Conservation (phyloP, 2,888 invertebrate genomes). For the Perithous albicinctus region DNA sequence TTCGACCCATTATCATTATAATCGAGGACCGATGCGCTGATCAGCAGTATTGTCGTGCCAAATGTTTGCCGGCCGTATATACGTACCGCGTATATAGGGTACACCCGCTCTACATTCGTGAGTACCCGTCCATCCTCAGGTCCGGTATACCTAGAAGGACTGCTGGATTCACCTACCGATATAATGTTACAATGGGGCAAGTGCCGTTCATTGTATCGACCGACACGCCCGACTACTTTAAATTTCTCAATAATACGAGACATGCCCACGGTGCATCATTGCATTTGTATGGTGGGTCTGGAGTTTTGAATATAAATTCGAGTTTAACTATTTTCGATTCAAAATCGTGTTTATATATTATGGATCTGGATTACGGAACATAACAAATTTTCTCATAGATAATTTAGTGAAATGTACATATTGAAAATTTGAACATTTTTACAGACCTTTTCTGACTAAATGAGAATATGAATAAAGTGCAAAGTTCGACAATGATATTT, state of each 20-base stretch:
- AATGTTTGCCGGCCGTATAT: conserved; percentile 76
- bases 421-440: no score
- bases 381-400: no score
- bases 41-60: conserved; percentile 83
- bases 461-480: no score
- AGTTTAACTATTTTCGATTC: background rate
- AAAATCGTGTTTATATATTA: background rate
- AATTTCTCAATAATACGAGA: conserved; percentile 61
- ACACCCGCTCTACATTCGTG: conserved; percentile 21
- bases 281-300: conserved; percentile 33
- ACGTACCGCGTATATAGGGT: background rate
- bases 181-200: conserved; percentile 77
- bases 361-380: no score
- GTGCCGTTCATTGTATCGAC: conserved; percentile 74
- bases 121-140: conserved; percentile 57
- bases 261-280: conserved; percentile 2
- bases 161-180: conserved; percentile 73
- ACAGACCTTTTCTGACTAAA: no score
- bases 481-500: no score
- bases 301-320: conserved; percentile 3
- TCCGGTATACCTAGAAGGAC: conserved; percentile 22
- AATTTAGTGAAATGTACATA: no score
- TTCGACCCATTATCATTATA: conserved; percentile 82
- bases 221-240: conserved; percentile 75
- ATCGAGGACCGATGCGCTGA: conserved; percentile 83